A percentile compares a stretch with the other conserved stretches of the same genome.
These are phyloP conservation scores for Sminthopsis crassicaudata DNA, from an alignment of 2,113 vertebrate species.

Conservation along the genomic window DNA sequence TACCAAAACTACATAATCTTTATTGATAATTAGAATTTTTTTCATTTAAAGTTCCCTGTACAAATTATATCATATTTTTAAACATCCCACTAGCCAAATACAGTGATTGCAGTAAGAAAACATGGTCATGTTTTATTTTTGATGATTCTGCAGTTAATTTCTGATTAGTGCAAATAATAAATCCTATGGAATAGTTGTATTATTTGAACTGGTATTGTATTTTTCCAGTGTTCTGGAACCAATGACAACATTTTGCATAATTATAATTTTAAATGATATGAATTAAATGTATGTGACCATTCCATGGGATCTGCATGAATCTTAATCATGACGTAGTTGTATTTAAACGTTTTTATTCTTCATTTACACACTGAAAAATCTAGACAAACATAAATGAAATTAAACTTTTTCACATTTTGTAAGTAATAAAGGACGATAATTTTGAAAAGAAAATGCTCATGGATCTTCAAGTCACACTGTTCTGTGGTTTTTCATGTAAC, in stretches of 20 bases:
- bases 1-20: background rate
- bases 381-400: background rate
- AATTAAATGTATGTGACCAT: background rate
- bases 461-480: background rate
- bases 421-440: background rate
- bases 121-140: background rate
- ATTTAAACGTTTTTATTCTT: background rate
- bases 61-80: background rate
- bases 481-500: background rate
- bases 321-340: background rate
- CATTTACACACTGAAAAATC: background rate
- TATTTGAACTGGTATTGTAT: background rate
- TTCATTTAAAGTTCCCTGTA: background rate
- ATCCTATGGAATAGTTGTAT: background rate
- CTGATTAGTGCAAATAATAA: background rate
- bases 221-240: background rate
- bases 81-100: background rate
- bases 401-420: background rate
- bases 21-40: background rate
- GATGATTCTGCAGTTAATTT: background rate
- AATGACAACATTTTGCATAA: background rate
- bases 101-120: background rate
- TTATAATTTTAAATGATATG: background rate
- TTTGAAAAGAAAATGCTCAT: background rate
- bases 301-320: background rate